Evolutionary conservation across 2,888 invertebrate genomes (phyloP).

Genomic region (Drosophila silvestris): DNA sequence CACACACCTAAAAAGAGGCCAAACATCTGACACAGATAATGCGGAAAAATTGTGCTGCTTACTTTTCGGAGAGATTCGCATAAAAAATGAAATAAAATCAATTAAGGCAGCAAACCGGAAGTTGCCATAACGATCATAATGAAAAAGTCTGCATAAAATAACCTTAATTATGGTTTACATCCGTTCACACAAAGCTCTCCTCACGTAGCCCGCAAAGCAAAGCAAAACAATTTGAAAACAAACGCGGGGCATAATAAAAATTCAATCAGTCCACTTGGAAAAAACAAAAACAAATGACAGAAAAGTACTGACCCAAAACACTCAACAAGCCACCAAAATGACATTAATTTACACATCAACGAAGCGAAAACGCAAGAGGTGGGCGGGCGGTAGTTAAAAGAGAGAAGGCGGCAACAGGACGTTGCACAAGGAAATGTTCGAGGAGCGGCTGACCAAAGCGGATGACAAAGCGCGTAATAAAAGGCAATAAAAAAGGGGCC

Average conservation of each 20-base stretch:
- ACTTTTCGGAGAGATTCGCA: slow-evolving; percentile 39
- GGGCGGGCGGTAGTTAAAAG: not conserved
- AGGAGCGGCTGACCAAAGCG: slow-evolving; percentile 42
- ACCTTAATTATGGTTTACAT: slow-evolving; percentile 77
- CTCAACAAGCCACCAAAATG: slow-evolving; percentile 71
- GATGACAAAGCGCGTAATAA: slow-evolving; percentile 69
- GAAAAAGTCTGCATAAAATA: slow-evolving; percentile 72
- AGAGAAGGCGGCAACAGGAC: slow-evolving; percentile 50
- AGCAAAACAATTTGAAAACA: slow-evolving; percentile 55
- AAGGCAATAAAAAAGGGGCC: slow-evolving; percentile 52
- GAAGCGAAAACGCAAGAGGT: slow-evolving; percentile 56
- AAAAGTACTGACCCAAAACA: slow-evolving; percentile 65
- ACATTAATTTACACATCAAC: slow-evolving; percentile 81
- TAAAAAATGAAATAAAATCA: slow-evolving; percentile 80
- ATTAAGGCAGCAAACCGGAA: slow-evolving; percentile 61
- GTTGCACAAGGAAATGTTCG: slow-evolving; percentile 52
- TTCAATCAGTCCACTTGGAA: slow-evolving; percentile 68
- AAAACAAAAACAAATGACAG: slow-evolving; percentile 44
- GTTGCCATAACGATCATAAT: slow-evolving; percentile 55
- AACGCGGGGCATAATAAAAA: slow-evolving; percentile 71
- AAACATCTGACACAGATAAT: slow-evolving; percentile 7
- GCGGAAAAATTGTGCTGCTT: slow-evolving; percentile 38
- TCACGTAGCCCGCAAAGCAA: slow-evolving; percentile 43
- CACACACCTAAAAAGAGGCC: not conserved
- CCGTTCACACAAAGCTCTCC: slow-evolving; percentile 22